Base-by-base conservation (phyloP, 1,140 invertebrate species). In the Zaprionus inermis region DNA sequence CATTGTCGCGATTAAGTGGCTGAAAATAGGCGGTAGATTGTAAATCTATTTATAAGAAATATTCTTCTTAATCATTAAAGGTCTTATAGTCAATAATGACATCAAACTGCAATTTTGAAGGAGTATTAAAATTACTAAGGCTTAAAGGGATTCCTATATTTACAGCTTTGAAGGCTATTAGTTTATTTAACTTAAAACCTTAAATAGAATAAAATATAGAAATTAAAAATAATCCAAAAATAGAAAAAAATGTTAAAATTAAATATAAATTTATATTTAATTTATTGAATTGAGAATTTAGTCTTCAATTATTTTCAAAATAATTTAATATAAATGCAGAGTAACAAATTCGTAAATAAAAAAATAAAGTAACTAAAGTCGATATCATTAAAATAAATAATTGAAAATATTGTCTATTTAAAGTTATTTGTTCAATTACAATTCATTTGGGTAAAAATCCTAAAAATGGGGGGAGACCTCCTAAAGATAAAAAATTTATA, bases 181-280 rank as follows among this genome's bases (percentile, higher is more conserved):
- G 93, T 93, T 94, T 94, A 69, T 80, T 93, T 93, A 94, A 93
- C 93, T 93, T 93, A 94, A 94, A 94, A 91, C 91, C 91, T 94
- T 93, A 93, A 16, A 44, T 72, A 86, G 63, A 79, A 91, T 80
- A 76, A 34, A 34, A 10, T 34, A 34, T 34, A 34, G 32, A 34
- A 34, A 34, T 11, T 34, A 34, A 34, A 11, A 34, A 34, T 34
- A 34, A 34, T 11, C 10, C 32, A 34, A 34, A 32, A 32, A 32
- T 32, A 9, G 30, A 32, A 10, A 32, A 32, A 32, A 32, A 32
- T 32, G 30, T 32, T 32, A 32, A 32, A 32, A 32, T 32, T 32
- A 32, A 32, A 32, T 32, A 32, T 32, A 9, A 32, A 32, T 7
- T 32, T 9, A 32, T 32, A 7, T 32, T 32, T 7, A 32, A 32